Conservation (phyloP, 2,888 invertebrate genomes). For the Drosophila anomalata region DNA sequence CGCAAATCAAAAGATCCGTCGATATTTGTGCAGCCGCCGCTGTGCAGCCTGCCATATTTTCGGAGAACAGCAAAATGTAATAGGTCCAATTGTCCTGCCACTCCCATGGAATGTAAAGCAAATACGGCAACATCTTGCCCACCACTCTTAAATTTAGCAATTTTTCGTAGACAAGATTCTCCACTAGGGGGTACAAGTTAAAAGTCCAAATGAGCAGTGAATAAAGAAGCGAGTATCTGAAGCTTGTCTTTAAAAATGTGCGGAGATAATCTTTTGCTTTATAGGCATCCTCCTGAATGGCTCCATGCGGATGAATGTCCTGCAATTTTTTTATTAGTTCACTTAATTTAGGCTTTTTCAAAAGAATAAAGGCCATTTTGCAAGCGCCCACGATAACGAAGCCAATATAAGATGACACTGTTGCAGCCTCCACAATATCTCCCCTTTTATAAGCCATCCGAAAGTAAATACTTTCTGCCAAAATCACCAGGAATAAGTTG, state of each 20-base stretch:
- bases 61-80: constrained; percentile 59
- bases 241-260: constrained; percentile 52
- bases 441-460: constrained; percentile 50
- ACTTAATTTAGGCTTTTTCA: constrained; percentile 56
- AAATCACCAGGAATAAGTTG: constrained; percentile 52
- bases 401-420: constrained; percentile 76
- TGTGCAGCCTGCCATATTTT: constrained; percentile 69
- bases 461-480: constrained; percentile 66
- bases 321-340: constrained; percentile 60
- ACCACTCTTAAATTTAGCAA: constrained; percentile 54
- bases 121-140: constrained; percentile 67
- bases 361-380: constrained; percentile 75
- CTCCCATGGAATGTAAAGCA: constrained; percentile 68
- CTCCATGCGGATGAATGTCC: constrained; percentile 58
- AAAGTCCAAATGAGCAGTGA: constrained; percentile 79
- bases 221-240: constrained; percentile 70
- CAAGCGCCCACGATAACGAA: constrained; percentile 65
- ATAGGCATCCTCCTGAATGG: constrained; percentile 42
- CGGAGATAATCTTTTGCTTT: constrained; percentile 47
- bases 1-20: constrained; percentile 77
- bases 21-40: constrained; percentile 75
- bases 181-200: constrained; percentile 68
- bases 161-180: constrained; percentile 63
- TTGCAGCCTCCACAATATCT: constrained; percentile 72
- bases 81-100: constrained; percentile 67